These are phyloP conservation scores for Calyptommatus sinebrachiatus DNA, from an alignment of 2,113 vertebrate genomes.

Conservation along the genomic window DNA sequence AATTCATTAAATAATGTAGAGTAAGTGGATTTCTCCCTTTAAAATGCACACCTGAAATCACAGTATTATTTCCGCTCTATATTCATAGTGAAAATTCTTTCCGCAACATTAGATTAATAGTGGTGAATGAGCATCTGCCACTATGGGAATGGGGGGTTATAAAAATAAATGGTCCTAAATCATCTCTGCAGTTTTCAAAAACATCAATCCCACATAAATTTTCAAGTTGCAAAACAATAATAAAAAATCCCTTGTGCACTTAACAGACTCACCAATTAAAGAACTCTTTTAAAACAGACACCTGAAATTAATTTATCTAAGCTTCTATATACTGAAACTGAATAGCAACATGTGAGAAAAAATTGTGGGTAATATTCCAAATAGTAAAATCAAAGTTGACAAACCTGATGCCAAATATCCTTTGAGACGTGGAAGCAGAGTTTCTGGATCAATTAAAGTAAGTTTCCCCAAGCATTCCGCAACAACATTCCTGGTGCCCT, in stretches of 20 bases:
- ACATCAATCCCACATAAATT: no score
- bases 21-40: not conserved
- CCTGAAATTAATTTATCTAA: not conserved
- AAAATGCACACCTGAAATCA: not conserved
- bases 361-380: not conserved
- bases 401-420: slow-evolving; percentile 94
- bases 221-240: no score
- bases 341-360: not conserved
- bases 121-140: no score
- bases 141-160: no score
- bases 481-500: slow-evolving; percentile 96
- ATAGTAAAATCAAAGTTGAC: slow-evolving; percentile 11
- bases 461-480: slow-evolving; percentile 97
- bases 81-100: no score
- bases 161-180: not conserved
- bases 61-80: no score
- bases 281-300: not conserved
- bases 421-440: slow-evolving; percentile 92
- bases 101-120: no score
- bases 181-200: no score
- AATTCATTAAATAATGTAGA: not conserved
- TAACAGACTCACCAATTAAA: no score
- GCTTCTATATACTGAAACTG: not conserved
- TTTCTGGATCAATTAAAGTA: slow-evolving; percentile 95
- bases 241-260: not conserved